Percentiles rank a stretch among this genome's conserved stretches.
Evolutionary conservation across 2,797 vertebrate species (phyloP).

Genomic region (Sus cebifrons): DNA sequence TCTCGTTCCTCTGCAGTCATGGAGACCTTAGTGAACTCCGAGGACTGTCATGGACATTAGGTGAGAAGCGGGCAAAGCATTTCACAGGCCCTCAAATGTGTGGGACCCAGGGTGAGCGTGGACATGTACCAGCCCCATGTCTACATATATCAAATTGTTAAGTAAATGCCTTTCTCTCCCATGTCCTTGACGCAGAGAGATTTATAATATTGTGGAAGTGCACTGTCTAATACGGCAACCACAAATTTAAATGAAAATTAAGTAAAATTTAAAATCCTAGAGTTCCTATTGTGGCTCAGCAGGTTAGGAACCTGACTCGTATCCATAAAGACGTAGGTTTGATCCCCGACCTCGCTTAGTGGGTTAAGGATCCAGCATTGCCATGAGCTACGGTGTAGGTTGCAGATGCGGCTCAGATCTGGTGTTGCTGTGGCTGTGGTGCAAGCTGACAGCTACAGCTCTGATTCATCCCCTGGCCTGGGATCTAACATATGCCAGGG

Average conservation of each 20-base stretch:
- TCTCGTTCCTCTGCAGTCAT: not conserved
- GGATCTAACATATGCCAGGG: no score
- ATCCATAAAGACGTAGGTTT: no score
- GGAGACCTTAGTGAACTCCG: not conserved
- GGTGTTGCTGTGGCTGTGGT: no score
- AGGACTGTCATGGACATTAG: not conserved
- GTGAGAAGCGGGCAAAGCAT: not conserved
- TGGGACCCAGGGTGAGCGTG: not conserved
- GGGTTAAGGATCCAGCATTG: no score
- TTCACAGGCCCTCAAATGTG: not conserved
- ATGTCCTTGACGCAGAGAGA: not conserved
- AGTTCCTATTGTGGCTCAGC: no score
- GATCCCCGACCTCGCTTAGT: no score
- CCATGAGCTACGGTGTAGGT: no score
- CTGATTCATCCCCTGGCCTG: no score
- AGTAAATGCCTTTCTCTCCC: not conserved
- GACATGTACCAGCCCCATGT: not conserved
- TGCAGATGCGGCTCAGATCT: no score
- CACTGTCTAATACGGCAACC: accelerated
- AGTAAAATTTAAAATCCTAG: not conserved
- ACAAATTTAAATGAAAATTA: not conserved
- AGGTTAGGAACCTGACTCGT: no score
- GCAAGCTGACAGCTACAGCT: no score
- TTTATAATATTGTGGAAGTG: not conserved
- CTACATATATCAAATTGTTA: not conserved